Evolutionary conservation across 2,888 invertebrate species (phyloP), one percentile per base, ranked within the genome.

Genomic region (Nudaria mundana): DNA sequence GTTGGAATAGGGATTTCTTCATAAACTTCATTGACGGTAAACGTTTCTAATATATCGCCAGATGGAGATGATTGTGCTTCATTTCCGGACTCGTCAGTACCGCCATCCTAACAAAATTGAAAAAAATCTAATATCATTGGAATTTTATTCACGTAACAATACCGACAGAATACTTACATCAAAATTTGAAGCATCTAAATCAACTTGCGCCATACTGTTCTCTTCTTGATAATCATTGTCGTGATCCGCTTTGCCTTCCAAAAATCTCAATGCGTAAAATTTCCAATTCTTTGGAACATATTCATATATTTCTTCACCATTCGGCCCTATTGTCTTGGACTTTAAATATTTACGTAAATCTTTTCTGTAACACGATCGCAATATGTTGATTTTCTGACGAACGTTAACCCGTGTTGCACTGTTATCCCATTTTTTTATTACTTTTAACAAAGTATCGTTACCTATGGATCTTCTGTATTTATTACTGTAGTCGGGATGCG

Each of bases 301-400:
- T 11, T 63, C 49, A 41, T 56, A 63, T 7, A 54, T 22, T 24
- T 56, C 48, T 15, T 68, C 60, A 15, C 71, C 72, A 15, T 69
- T 59, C 1, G 47, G 18, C 1, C 54, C 52, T 6, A 59, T 38
- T 14, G 33, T 47, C 41, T 54, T 60, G 1, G 72, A 68, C 10
- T 47, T 46, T 25, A 63, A 48, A 49, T 64, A 49, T 49, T 49
- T 66, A 16, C 48, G 52, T 3, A 59, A 41, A 2, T 61, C 62
- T 48, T 70, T 71, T 26, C 65, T 61, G 30, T 69, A 73, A 0
- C 48, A 45, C 5, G 70, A 70, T n/a, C 73, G 55, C 29, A 71
- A 22, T 37, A 58, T 56, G 25, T 73, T 73, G 40, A 73, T 71
- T 57, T 73, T 71, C 30, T 59, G 60, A 10, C 68, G 60, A 7